These are phyloP conservation scores for Disparrhopalites patrizii DNA, from an alignment of 2,888 invertebrate genomes.

Conservation along the genomic window DNA sequence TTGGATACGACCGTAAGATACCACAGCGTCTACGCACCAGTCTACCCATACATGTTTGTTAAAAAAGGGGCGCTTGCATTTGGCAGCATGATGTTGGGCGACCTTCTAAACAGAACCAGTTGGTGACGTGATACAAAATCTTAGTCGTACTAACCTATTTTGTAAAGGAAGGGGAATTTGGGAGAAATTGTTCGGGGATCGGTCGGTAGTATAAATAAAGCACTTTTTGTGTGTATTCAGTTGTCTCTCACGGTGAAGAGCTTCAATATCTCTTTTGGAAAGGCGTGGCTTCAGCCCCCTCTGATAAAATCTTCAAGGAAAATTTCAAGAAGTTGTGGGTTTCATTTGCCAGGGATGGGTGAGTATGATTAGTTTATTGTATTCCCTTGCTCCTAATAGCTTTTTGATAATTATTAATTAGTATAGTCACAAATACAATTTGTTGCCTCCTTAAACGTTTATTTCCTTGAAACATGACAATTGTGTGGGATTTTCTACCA, in stretches of 20 bases:
- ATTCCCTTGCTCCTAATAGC: too few species aligned
- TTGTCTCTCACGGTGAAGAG: slow-evolving; percentile 14
- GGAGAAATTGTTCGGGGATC: too few species aligned
- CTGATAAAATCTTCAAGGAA: neutral
- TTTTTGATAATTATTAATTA: too few species aligned
- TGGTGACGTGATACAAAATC: neutral
- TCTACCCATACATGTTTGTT: slow-evolving; percentile 21
- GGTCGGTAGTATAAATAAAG: too few species aligned
- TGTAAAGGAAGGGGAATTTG: too few species aligned
- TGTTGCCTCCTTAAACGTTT: too few species aligned
- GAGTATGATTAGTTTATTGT: neutral
- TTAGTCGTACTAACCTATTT: too few species aligned
- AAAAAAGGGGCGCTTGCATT: slow-evolving; percentile 8
- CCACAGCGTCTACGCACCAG: slow-evolving; percentile 10
- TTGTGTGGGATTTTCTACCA: neutral
- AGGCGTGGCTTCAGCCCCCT: too few species aligned
- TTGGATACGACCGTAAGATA: neutral
- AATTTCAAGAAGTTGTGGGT: slow-evolving; percentile 15
- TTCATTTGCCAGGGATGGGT: slow-evolving; percentile 11
- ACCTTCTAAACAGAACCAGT: neutral
- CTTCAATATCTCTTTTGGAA: slow-evolving; percentile 9
- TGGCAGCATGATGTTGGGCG: neutral
- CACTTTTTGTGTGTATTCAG: too few species aligned
- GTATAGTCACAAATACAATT: too few species aligned
- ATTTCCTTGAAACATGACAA: neutral